Evolutionary conservation across 2,113 vertebrate genomes (phyloP).

Genomic region (Pardalotus punctatus): DNA sequence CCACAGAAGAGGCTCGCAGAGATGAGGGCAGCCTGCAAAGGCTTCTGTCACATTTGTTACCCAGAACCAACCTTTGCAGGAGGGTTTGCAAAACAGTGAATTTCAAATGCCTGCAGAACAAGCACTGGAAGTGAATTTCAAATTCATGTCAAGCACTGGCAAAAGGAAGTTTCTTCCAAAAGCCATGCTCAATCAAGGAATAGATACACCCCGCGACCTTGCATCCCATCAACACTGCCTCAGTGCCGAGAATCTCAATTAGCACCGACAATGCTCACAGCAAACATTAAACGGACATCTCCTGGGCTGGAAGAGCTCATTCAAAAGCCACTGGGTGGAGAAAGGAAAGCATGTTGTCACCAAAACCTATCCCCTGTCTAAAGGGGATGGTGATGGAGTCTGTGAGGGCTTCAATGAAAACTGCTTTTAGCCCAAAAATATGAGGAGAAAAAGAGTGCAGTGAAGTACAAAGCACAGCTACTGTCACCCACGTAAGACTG

Average conservation of each 20-base stretch:
- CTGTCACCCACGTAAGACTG: background rate
- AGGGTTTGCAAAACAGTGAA: background rate
- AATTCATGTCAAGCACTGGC: background rate
- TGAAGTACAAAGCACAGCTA: background rate
- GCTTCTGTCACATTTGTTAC: background rate
- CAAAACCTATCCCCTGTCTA: background rate
- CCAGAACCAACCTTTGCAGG: background rate
- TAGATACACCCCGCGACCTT: background rate
- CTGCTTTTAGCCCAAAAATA: background rate
- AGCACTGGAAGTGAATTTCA: background rate
- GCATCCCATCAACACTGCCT: background rate
- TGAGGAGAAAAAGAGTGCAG: rapidly evolving
- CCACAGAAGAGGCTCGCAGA: background rate
- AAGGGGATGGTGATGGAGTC: background rate
- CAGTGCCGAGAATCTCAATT: background rate
- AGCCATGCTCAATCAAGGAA: background rate
- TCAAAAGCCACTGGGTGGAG: background rate
- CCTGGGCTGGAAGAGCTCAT: background rate
- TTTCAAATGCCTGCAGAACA: background rate
- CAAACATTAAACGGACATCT: background rate
- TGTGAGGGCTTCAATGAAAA: background rate
- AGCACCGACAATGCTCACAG: rapidly evolving
- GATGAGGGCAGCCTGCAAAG: background rate
- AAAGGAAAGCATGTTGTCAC: background rate
- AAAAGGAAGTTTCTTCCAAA: conserved; percentile 10